Evolutionary conservation across 2,888 invertebrate genomes (phyloP), one percentile per base, ranked within the genome.

Genomic region (Odontocolon sp.): DNA sequence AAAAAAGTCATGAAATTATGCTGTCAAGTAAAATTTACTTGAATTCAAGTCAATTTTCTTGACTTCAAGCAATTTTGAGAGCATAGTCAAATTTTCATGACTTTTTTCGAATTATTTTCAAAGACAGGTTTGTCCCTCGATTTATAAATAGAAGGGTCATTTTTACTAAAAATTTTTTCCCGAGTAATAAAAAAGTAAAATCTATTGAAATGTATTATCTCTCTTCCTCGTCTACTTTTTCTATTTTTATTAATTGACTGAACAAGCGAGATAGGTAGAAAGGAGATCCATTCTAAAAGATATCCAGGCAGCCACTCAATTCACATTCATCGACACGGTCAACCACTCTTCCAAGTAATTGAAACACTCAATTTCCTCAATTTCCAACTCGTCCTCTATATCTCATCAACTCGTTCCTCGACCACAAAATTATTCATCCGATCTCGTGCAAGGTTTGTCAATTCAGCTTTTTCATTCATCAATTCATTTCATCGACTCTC

Each of bases 241-340:
- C 50, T 31, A 16, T 33, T 33, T 45, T n/a, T 3, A 4, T 28
- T 33, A 33, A 2, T 33, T n/a, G n/a, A n/a, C n/a, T n/a, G n/a
- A n/a, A n/a, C n/a, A n/a, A 54, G 18, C 28, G 40, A 42, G 21
- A 11, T 9, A 16, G 56, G 36, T 9, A 67, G 52, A 45, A 26
- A 28, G 8, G 14, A 50, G 5, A 6, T 33, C 28, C 8, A 23
- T 21, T 33, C 26, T n/a, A 50, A 40, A 52, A n/a, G n/a, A n/a
- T n/a, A 54, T 40, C 6, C 52, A 54, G 9, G n/a, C n/a, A 36
- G 33, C n/a, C 54, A 31, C 31, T 67, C 67, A n/a, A 56, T 67
- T 45, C 23, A 23, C 45, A 67, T 56, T 54, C 45, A 36, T 47
- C 57, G 45, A 36, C 47, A 47, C 21, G 56, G 23, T 4, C 31